phyloP scores from a whole-genome alignment of 1,140 invertebrate genomes.

The Trichonephila clavata region DNA sequence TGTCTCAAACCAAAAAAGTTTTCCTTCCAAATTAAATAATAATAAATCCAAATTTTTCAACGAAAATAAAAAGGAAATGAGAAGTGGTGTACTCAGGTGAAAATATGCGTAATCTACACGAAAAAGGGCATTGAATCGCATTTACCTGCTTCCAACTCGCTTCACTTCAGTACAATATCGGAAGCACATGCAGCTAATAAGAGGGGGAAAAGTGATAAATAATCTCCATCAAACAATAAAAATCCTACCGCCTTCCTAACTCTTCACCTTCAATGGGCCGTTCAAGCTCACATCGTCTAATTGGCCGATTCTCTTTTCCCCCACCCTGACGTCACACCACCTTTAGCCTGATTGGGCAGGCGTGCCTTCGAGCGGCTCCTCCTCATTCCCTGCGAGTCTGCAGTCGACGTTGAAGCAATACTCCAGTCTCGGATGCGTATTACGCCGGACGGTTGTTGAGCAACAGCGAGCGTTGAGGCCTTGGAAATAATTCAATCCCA shows the following conservation, averaged over 20 bases:
- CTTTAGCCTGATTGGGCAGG: slow-evolving; percentile 40
- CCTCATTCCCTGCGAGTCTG: background rate
- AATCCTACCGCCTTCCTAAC: slow-evolving; percentile 9
- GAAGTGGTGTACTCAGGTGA: too few species aligned
- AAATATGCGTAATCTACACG: background rate
- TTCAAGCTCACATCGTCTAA: slow-evolving; percentile 9
- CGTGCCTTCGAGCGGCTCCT: background rate
- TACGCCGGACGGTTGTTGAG: background rate
- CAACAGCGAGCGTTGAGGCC: background rate
- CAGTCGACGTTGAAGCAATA: background rate
- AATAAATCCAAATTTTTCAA: too few species aligned
- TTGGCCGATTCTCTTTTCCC: slow-evolving; percentile 45
- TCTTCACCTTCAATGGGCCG: slow-evolving; percentile 70
- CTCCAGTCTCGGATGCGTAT: background rate
- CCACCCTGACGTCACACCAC: slow-evolving; percentile 23
- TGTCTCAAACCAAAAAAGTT: too few species aligned
- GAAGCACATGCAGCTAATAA: background rate
- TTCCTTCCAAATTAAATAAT: too few species aligned
- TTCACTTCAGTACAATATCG: background rate
- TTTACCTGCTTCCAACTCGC: slow-evolving; percentile 28
- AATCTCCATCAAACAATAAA: slow-evolving; percentile 54
- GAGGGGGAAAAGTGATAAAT: slow-evolving; percentile 57
- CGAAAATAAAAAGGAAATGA: too few species aligned
- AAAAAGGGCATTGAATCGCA: slow-evolving; percentile 48
- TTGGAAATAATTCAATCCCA: background rate